Conservation (phyloP, 2,888 invertebrate species). For the Cephus rjabovi region DNA sequence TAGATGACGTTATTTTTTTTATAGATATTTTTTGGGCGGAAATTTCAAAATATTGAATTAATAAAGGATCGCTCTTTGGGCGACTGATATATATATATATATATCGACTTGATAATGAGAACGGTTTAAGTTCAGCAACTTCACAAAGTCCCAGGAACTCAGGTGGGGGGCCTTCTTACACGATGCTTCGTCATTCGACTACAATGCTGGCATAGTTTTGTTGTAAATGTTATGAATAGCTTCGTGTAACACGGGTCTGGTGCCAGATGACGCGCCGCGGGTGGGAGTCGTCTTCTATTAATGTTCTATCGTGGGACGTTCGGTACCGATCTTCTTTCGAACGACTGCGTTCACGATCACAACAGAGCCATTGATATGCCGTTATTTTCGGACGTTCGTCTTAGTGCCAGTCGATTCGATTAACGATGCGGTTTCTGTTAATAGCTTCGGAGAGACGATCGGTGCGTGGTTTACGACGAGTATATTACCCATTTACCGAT, state of each 20-base stretch:
- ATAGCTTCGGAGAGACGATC: background rate
- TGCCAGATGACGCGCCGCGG: slow-evolving; percentile 38
- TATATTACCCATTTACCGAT: background rate
- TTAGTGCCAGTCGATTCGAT: slow-evolving; percentile 2
- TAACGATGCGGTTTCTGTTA: background rate
- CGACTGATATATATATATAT: background rate
- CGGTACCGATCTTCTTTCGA: slow-evolving; percentile 11
- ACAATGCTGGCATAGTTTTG: slow-evolving; percentile 33
- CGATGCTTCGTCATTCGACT: slow-evolving; percentile 40
- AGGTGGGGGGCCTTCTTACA: slow-evolving; percentile 22
- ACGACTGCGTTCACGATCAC: slow-evolving; percentile 1
- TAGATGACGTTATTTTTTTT: background rate
- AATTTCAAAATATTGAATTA: too few relatives aligned
- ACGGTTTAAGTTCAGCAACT: background rate
- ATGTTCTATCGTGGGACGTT: slow-evolving; percentile 23
- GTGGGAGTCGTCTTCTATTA: slow-evolving; percentile 43
- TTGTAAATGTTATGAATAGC: slow-evolving; percentile 47
- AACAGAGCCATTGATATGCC: slow-evolving; percentile 10
- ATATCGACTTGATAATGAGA: background rate
- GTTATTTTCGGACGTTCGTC: slow-evolving; percentile 5
- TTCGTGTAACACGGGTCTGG: slow-evolving; percentile 47
- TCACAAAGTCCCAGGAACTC: background rate
- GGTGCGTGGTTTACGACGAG: background rate
- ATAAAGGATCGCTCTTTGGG: background rate
- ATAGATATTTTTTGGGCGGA: background rate